phyloP scores from a whole-genome alignment of 2,888 invertebrate genomes.

The Drosophila subquinaria region DNA sequence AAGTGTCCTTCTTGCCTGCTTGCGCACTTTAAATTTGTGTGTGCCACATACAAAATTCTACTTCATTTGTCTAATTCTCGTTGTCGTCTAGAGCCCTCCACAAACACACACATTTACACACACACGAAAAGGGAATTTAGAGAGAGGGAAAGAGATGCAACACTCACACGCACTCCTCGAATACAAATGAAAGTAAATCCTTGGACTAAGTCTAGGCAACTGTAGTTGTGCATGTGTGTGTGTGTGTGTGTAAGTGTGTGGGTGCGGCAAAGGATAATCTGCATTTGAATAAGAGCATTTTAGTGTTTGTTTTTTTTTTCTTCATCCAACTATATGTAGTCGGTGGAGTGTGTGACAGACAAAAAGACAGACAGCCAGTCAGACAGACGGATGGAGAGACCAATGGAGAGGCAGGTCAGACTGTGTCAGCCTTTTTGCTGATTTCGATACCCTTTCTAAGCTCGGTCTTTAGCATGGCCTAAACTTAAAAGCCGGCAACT shows the following conservation, averaged over 20 bases:
- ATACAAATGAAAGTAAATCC: slow-evolving; percentile 77
- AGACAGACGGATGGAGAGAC: neutral
- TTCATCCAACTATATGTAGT: slow-evolving; percentile 53
- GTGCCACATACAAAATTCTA: slow-evolving; percentile 71
- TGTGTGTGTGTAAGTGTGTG: slow-evolving; percentile 41
- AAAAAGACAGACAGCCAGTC: slow-evolving; percentile 28
- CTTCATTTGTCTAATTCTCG: slow-evolving; percentile 79
- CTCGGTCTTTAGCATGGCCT: slow-evolving; percentile 7
- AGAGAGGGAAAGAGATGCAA: slow-evolving; percentile 3
- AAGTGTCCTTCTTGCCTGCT: slow-evolving; percentile 64
- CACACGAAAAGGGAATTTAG: slow-evolving; percentile 31
- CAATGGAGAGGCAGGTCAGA: slow-evolving; percentile 33
- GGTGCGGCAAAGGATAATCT: slow-evolving; percentile 75
- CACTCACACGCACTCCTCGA: slow-evolving; percentile 54
- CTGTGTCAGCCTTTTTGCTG: slow-evolving; percentile 72
- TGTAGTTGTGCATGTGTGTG: slow-evolving; percentile 43
- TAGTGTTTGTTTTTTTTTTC: slow-evolving; percentile 67
- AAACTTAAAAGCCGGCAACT: neutral
- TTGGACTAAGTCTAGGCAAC: slow-evolving; percentile 69
- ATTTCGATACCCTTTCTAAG: slow-evolving; percentile 42
- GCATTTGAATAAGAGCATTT: slow-evolving; percentile 82
- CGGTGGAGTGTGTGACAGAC: slow-evolving; percentile 44
- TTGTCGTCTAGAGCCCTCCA: slow-evolving; percentile 65
- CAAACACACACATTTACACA: slow-evolving; percentile 43
- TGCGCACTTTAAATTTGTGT: slow-evolving; percentile 59